These are phyloP conservation scores for Xyrauchen texanus DNA, from an alignment of 2,113 vertebrate species.

Conservation along the genomic window DNA sequence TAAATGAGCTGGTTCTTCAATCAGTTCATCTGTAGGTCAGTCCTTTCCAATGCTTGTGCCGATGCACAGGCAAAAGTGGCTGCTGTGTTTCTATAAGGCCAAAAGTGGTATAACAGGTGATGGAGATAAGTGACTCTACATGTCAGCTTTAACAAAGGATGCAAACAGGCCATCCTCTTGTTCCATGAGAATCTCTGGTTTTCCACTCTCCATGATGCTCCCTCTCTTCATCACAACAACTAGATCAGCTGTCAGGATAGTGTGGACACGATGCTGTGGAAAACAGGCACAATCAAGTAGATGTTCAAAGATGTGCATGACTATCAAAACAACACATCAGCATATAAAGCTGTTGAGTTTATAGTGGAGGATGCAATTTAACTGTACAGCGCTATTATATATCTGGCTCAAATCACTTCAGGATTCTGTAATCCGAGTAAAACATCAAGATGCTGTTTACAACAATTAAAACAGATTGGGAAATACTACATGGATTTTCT, in stretches of 20 bases:
- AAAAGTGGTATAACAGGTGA: not conserved
- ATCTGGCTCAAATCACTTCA: no score
- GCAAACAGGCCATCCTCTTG: slow-evolving; percentile 91
- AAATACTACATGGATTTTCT: not conserved
- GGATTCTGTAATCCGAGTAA: no score
- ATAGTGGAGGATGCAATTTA: no score
- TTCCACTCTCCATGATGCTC: slow-evolving; percentile 92
- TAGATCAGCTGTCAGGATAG: slow-evolving; percentile 93
- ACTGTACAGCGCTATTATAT: no score
- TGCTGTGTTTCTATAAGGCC: slow-evolving; percentile 3
- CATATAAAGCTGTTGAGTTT: no score
- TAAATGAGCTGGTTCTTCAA: not conserved
- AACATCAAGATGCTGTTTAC: not conserved
- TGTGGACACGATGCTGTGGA: slow-evolving; percentile 93
- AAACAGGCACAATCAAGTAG: not conserved
- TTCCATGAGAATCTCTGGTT: slow-evolving; percentile 88
- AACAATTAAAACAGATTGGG: slow-evolving; percentile 21
- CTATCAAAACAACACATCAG: no score
- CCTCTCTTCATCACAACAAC: slow-evolving; percentile 98
- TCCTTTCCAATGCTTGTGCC: not conserved
- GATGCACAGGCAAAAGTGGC: not conserved
- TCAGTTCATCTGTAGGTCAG: not conserved
- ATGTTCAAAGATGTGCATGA: no score
- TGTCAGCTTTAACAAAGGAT: slow-evolving; percentile 94
- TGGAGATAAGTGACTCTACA: slow-evolving; percentile 72